Base-by-base conservation (phyloP, 2,888 invertebrate genomes). In the Drepana falcataria region DNA sequence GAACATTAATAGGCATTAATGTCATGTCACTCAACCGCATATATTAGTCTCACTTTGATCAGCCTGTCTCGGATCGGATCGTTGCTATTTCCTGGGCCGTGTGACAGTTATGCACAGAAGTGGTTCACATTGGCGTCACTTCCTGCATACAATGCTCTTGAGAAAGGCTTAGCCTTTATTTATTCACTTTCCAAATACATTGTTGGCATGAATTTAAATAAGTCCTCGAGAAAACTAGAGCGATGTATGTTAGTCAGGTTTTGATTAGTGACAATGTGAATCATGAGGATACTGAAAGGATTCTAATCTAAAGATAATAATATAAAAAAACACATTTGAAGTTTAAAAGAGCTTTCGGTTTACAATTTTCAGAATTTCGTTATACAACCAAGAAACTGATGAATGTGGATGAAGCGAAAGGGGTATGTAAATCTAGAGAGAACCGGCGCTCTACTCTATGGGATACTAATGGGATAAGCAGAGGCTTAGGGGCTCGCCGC, bases 71-170 rank as follows among this genome's bases (percentile, higher is more conserved):
- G 9, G 44, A 2, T 41, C 2, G 3, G 44, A 9, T 9, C 2
- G 9, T 9, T 44, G 9, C 9, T 2, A 54, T 58, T 69, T 65
- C 68, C 64, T 61, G 61, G n/a, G 48, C 35, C 35, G 44, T 9
- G 49, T 49, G 53, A 56, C 49, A 37, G 56, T 56, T 57, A 59
- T 54, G 53, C 51, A 59, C 53, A 68, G 70, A 69, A 77, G 73
- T 65, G 61, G 83, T 71, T 80, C 48, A 58, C 82, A 83, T 82
- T 82, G 81, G 72, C 54, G 47, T 52, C 53, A 73, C 73, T 81
- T 79, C 79, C 81, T 68, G 61, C 59, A 37, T 37, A 37, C 9
- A 9, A 3, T 9, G 44, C 6, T 44, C 44, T 44, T 47, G 54
- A 7, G 52, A 53, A 59, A 55, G 57, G 44, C 44, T 44, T 9